phyloP scores from a whole-genome alignment of 2,888 invertebrate species.

The Zootermopsis nevadensis region DNA sequence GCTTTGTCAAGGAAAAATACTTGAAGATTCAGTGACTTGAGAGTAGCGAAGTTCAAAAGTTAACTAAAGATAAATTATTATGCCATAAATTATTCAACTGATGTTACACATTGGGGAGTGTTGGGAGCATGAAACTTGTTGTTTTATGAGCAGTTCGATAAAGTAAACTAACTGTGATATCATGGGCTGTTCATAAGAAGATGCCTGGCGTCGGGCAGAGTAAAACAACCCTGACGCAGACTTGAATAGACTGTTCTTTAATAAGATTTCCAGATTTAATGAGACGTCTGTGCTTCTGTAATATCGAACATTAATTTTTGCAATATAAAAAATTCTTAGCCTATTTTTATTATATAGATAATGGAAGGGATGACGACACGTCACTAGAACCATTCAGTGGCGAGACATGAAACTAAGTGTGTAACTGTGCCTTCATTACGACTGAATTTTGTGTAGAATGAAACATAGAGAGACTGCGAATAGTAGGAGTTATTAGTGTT shows the following conservation, averaged over 20 bases:
- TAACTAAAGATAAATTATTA: constrained; percentile 32
- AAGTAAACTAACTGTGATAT: neutral
- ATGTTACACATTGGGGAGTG: neutral
- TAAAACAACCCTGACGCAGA: neutral
- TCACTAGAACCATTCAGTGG: too few relatives aligned
- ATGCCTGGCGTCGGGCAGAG: neutral
- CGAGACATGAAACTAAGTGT: too few relatives aligned
- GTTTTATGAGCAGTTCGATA: neutral
- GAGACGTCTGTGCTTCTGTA: too few relatives aligned
- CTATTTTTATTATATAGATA: too few relatives aligned
- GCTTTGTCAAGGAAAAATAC: constrained; percentile 28
- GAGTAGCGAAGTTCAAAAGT: constrained; percentile 22
- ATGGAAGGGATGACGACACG: too few relatives aligned
- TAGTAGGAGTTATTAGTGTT: too few relatives aligned
- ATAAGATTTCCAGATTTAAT: too few relatives aligned
- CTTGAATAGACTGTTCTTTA: neutral
- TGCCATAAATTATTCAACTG: constrained; percentile 36
- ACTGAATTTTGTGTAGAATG: too few relatives aligned
- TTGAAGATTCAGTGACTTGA: neutral
- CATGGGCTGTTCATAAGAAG: neutral
- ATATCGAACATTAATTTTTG: too few relatives aligned
- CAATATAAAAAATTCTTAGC: too few relatives aligned
- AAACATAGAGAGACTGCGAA: too few relatives aligned
- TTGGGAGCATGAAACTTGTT: neutral
- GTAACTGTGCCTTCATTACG: too few relatives aligned